Conservation (phyloP, 2,888 invertebrate species). For the Drosophila paramelanica region DNA sequence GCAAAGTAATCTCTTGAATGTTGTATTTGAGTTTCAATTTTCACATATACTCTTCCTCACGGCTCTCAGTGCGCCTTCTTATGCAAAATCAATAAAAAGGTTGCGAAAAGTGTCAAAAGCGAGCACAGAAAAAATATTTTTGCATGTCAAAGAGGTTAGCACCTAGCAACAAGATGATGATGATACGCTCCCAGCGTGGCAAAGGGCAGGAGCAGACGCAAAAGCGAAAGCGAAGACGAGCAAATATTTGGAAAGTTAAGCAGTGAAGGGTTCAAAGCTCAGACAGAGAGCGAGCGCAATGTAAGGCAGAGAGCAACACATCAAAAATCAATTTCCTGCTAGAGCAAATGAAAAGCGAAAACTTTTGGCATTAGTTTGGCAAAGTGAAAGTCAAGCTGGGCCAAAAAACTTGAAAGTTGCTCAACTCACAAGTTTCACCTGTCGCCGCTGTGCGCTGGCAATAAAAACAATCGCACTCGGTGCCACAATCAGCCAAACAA, state of each 20-base stretch:
- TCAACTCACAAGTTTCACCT: slow-evolving; percentile 73
- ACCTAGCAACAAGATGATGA: slow-evolving; percentile 54
- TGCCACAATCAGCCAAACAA: slow-evolving; percentile 75
- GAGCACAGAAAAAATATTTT: slow-evolving; percentile 46
- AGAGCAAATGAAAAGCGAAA: slow-evolving; percentile 63
- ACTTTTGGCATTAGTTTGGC: slow-evolving; percentile 67
- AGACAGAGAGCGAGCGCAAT: slow-evolving; percentile 1
- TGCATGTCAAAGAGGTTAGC: slow-evolving; percentile 69
- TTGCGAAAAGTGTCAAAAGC: slow-evolving; percentile 36
- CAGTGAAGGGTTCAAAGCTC: slow-evolving; percentile 33
- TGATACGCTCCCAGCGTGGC: slow-evolving; percentile 27
- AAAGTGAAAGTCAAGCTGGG: slow-evolving; percentile 71
- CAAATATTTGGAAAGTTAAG: slow-evolving; percentile 35
- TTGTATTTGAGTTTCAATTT: slow-evolving; percentile 57
- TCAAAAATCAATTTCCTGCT: slow-evolving; percentile 78
- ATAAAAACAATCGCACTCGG: slow-evolving; percentile 62
- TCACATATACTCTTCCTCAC: slow-evolving; percentile 3
- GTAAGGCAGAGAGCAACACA: slow-evolving; percentile 33
- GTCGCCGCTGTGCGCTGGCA: slow-evolving; percentile 44
- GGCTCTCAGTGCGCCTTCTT: slow-evolving; percentile 33
- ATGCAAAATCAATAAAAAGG: slow-evolving; percentile 69
- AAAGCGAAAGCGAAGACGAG: slow-evolving; percentile 2
- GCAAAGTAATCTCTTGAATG: slow-evolving; percentile 46
- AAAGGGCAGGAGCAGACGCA: slow-evolving; percentile 9
- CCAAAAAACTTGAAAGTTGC: slow-evolving; percentile 48